Conservation (phyloP, 2,888 invertebrate species). For the Polydesmus complanatus region DNA sequence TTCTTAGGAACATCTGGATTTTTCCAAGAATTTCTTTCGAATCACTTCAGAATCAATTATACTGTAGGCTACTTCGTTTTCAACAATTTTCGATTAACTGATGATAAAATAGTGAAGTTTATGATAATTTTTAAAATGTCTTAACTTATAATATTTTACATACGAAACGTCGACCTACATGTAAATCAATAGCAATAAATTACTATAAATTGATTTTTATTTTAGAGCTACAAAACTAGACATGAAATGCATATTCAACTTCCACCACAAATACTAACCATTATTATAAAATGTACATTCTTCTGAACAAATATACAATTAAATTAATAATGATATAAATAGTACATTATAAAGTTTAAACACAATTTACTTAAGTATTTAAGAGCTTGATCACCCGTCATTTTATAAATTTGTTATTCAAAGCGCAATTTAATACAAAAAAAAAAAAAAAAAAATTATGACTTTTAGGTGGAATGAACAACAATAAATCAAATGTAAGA, state of each 20-base stretch:
- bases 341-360: neutral
- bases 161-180: too few species aligned
- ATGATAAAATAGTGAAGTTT: too few species aligned
- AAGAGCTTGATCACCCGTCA: neutral
- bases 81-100: too few species aligned
- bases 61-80: too few species aligned
- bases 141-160: too few species aligned
- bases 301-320: neutral
- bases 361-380: neutral
- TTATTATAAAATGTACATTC: neutral
- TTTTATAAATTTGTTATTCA: neutral
- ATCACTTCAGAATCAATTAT: too few species aligned
- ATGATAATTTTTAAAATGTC: too few species aligned
- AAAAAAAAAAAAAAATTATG: neutral
- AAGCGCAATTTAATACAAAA: neutral
- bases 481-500: neutral
- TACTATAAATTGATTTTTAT: neutral
- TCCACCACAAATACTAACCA: neutral
- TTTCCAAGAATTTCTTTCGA: too few species aligned
- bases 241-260: neutral
- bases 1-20: too few species aligned
- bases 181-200: neutral
- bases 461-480: neutral
- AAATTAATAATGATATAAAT: neutral
- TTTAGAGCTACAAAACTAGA: neutral